phyloP scores from a whole-genome alignment of 1,140 invertebrate species.

The Drosophila trapezifrons region DNA sequence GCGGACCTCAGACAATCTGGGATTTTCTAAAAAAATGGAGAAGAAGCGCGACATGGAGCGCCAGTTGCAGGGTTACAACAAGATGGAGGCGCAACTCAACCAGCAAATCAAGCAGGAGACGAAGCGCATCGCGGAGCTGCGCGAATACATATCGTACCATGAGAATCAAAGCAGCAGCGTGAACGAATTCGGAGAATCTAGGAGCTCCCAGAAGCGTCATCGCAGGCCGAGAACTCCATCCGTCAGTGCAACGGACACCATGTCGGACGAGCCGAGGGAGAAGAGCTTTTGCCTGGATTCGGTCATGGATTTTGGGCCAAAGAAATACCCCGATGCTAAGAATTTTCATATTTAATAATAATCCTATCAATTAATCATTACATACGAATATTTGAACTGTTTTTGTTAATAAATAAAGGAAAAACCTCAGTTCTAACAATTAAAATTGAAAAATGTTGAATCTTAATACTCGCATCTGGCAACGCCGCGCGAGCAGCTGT shows the following conservation, averaged over 20 bases:
- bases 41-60: background rate
- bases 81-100: slow-evolving; percentile 40
- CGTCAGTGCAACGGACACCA: background rate
- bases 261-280: slow-evolving; percentile 5
- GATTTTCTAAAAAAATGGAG: slow-evolving; percentile 18
- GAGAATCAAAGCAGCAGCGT: slow-evolving; percentile 2
- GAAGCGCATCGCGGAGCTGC: slow-evolving; percentile 26
- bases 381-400: background rate
- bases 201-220: background rate
- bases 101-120: slow-evolving; percentile 28
- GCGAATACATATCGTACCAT: slow-evolving; percentile 22
- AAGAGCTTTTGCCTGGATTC: slow-evolving; percentile 6
- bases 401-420: background rate
- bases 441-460: too few relatives aligned
- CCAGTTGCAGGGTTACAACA: slow-evolving; percentile 38
- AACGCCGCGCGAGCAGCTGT: slow-evolving; percentile 8
- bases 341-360: slow-evolving; percentile 4
- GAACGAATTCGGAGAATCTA: background rate
- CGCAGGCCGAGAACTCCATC: slow-evolving; percentile 1
- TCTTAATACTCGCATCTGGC: background rate
- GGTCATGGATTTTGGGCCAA: background rate
- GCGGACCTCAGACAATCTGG: slow-evolving; percentile 14
- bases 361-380: too few relatives aligned
- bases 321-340: background rate
- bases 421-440: too few relatives aligned